phyloP scores from a whole-genome alignment of 1,140 invertebrate species.

The Drosophila carrolli region DNA sequence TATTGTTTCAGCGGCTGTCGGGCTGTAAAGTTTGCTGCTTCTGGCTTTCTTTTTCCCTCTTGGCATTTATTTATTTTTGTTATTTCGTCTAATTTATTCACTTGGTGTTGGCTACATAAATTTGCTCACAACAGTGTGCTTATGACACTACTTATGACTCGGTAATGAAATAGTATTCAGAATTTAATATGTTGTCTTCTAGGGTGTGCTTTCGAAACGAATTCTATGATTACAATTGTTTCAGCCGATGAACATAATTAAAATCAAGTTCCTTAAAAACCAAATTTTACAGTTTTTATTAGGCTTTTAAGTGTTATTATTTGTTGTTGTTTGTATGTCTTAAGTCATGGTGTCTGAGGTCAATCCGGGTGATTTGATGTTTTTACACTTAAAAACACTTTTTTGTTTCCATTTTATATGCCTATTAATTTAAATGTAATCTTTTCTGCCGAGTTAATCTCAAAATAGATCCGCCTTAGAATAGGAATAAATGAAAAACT shows the following conservation, averaged over 20 bases:
- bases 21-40: constrained; percentile 19
- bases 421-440: neutral
- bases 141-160: constrained; percentile 56
- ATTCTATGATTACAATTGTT: neutral
- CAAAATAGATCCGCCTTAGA: neutral
- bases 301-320: constrained; percentile 31
- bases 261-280: neutral
- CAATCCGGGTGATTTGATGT: constrained; percentile 59
- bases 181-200: constrained; percentile 1
- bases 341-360: constrained; percentile 30
- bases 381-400: constrained; percentile 44
- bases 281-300: neutral
- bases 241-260: neutral
- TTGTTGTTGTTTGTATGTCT: constrained; percentile 2
- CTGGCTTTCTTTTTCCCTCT: constrained; percentile 28
- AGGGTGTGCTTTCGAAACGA: neutral
- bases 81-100: constrained; percentile 54
- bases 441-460: neutral
- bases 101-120: constrained; percentile 38
- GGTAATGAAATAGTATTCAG: constrained; percentile 52
- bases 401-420: neutral
- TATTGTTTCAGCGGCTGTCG: constrained; percentile 64
- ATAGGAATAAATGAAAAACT: too few relatives aligned
- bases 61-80: constrained; percentile 52
- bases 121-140: constrained; percentile 29